Evolutionary conservation across 2,113 vertebrate genomes (phyloP).

Genomic region (Pluvialis apricaria): DNA sequence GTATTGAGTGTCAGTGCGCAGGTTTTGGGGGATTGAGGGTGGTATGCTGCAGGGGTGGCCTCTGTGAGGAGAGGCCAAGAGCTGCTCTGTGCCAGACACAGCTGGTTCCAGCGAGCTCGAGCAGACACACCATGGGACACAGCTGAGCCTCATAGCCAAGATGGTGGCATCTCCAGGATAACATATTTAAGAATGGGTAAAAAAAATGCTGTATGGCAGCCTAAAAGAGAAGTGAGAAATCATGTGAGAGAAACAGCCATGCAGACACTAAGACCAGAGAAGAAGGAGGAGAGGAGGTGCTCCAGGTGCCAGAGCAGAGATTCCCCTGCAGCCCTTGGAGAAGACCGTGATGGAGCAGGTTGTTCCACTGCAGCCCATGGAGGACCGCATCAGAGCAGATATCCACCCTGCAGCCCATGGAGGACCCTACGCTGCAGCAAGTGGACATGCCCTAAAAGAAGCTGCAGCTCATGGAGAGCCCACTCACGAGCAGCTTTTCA

Average conservation of each 20-base stretch:
- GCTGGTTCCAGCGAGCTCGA: background rate
- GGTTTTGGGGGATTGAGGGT: too few species aligned
- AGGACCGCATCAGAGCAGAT: background rate
- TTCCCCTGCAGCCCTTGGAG: background rate
- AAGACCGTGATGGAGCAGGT: too few species aligned
- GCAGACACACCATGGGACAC: fast-evolving
- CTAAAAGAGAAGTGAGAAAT: background rate
- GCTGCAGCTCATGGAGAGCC: background rate
- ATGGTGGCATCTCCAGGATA: fast-evolving
- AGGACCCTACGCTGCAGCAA: background rate
- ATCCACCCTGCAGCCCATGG: fast-evolving
- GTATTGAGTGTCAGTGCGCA: fast-evolving
- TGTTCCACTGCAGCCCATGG: background rate
- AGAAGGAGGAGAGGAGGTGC: background rate
- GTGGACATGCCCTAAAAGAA: background rate
- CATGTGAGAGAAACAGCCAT: background rate
- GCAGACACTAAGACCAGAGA: background rate
- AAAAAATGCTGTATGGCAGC: background rate
- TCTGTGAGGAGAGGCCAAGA: background rate
- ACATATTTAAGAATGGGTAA: background rate
- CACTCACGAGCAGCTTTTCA: background rate
- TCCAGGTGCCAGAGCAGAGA: background rate
- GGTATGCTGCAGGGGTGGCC: fast-evolving
- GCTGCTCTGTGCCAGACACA: background rate
- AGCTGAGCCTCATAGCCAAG: background rate